Evolutionary conservation across 2,113 vertebrate species (phyloP).

Genomic region (Trogon melanurus): DNA sequence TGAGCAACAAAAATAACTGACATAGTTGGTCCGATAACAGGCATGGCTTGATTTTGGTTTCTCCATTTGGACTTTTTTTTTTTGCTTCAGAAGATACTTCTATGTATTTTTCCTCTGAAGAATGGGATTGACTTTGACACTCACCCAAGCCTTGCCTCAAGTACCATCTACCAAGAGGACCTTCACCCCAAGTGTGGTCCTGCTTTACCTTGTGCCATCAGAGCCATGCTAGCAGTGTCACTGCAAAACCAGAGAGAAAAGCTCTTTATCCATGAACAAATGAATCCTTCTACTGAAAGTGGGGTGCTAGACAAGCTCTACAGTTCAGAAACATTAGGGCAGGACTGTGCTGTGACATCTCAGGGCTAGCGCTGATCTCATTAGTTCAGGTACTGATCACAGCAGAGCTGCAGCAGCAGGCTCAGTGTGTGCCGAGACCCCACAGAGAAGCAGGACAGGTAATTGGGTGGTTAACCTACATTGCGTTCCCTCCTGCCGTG

Average conservation of each 20-base stretch:
- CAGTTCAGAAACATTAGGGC: rapidly evolving
- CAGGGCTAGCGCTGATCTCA: rapidly evolving
- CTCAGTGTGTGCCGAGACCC: rapidly evolving
- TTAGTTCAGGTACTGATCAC: neutral
- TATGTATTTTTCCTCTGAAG: neutral
- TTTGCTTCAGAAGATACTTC: neutral
- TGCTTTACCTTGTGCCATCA: neutral
- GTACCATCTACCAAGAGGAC: neutral
- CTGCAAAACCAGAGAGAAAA: neutral
- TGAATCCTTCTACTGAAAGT: neutral
- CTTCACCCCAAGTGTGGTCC: rapidly evolving
- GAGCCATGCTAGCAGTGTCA: rapidly evolving
- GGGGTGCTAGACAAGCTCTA: neutral
- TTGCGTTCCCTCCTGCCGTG: rapidly evolving
- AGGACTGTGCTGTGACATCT: neutral
- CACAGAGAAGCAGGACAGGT: neutral
- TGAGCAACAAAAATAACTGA: neutral
- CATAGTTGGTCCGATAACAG: neutral
- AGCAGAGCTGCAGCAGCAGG: neutral
- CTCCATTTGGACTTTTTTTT: neutral
- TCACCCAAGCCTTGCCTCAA: neutral
- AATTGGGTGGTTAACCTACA: neutral
- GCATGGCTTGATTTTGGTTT: neutral
- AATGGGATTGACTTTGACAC: neutral
- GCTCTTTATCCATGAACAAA: neutral